A percentile compares a stretch with the other conserved stretches of the same genome.
These are phyloP conservation scores for Pterophyllum scalare DNA, from an alignment of 2,113 vertebrate genomes.

Conservation along the genomic window DNA sequence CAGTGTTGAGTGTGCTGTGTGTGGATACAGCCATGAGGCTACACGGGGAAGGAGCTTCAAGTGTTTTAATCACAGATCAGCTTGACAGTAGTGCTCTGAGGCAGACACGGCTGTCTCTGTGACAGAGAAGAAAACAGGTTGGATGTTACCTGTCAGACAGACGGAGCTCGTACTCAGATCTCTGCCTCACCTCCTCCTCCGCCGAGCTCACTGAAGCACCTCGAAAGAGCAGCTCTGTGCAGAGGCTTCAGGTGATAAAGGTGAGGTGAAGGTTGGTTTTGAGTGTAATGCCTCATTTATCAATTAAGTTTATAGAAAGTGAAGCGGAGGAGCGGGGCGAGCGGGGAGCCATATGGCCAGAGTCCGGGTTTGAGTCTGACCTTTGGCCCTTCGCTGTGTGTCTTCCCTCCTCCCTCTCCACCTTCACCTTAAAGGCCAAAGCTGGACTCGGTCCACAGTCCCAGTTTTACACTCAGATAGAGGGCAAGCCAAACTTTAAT, in stretches of 20 bases:
- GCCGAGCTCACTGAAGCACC: background rate
- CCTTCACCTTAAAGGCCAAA: too few species aligned
- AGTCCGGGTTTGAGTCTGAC: too few species aligned
- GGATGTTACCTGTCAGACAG: constrained; percentile 75
- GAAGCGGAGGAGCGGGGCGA: too few species aligned
- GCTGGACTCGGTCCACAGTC: too few species aligned
- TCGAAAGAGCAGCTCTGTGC: background rate
- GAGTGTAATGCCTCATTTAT: background rate
- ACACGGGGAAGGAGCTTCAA: constrained; percentile 35
- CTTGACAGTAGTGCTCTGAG: constrained; percentile 74
- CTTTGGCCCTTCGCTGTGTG: too few species aligned
- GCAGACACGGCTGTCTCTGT: constrained; percentile 73
- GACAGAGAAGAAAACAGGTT: constrained; percentile 55
- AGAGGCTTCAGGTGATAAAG: background rate
- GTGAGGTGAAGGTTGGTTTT: too few species aligned
- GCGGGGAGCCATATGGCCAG: too few species aligned
- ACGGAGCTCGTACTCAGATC: constrained; percentile 70
- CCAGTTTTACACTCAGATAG: too few species aligned
- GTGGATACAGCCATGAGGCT: constrained; percentile 40
- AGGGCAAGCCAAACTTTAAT: too few species aligned
- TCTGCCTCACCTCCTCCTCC: constrained; percentile 6
- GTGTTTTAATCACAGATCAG: constrained; percentile 56
- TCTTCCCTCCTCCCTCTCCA: too few species aligned
- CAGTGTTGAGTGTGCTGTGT: constrained; percentile 1
- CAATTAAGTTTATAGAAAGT: background rate